Evolutionary conservation across 1,140 invertebrate species (phyloP).

Genomic region (Cydia strobilella): DNA sequence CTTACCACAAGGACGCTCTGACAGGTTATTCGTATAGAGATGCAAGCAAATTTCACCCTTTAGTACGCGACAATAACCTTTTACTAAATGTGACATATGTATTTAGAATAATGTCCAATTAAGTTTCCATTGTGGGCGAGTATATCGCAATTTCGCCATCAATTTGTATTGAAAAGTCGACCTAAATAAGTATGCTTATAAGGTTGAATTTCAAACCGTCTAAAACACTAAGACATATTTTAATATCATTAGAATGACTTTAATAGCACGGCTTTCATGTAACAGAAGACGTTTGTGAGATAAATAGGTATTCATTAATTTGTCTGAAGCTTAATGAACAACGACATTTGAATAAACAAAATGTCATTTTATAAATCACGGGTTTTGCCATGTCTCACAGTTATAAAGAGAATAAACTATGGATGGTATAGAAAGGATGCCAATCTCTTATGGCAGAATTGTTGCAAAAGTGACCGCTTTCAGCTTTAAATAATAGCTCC

Average conservation of each 20-base stretch:
- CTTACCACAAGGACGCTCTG: too few species aligned
- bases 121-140: background rate
- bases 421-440: too few species aligned
- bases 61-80: too few species aligned
- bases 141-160: background rate
- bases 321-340: background rate
- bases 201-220: background rate
- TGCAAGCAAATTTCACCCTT: too few species aligned
- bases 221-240: background rate
- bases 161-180: background rate
- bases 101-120: slow-evolving; percentile 11
- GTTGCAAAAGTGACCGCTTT: too few species aligned
- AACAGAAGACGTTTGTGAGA: background rate
- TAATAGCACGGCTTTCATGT: background rate
- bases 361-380: too few species aligned
- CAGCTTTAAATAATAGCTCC: too few species aligned
- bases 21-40: too few species aligned
- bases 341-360: background rate
- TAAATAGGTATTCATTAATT: background rate
- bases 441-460: too few species aligned
- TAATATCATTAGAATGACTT: slow-evolving; percentile 6
- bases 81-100: too few species aligned
- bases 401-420: too few species aligned
- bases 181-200: background rate
- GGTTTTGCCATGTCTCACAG: too few species aligned